Evolutionary conservation across 2,113 vertebrate genomes (phyloP).

Genomic region (Orthochromis malagaraziensis): DNA sequence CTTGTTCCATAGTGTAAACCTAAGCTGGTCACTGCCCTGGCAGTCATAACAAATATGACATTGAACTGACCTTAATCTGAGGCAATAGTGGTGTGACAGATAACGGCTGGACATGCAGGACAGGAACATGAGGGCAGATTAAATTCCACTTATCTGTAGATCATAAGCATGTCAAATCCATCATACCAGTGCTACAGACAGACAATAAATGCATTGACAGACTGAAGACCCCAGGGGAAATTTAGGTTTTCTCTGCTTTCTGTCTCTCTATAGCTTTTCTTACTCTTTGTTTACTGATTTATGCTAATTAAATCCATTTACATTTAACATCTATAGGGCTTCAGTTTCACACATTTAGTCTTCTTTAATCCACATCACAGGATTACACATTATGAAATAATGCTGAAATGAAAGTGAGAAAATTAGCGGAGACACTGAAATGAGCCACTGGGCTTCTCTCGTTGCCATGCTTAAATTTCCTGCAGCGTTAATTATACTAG

Average conservation of each 20-base stretch:
- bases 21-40: not conserved
- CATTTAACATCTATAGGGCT: not conserved
- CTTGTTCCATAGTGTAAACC: not conserved
- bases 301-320: not conserved
- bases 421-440: constrained; percentile 21
- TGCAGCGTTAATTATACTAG: constrained; percentile 19
- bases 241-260: not conserved
- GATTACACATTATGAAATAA: not conserved
- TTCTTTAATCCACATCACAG: not conserved
- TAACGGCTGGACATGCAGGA: not conserved
- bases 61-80: not conserved
- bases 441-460: constrained; percentile 11
- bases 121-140: constrained; percentile 8
- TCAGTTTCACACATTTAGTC: not conserved
- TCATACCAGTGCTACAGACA: not conserved
- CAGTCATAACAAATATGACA: not conserved
- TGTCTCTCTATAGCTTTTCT: not conserved
- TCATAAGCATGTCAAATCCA: not conserved
- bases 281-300: not conserved
- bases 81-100: not conserved
- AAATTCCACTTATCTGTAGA: not conserved
- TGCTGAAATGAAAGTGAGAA: not conserved
- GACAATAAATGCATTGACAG: constrained; percentile 9
- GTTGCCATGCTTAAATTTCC: constrained; percentile 2
- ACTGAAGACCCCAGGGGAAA: not conserved